Conservation (phyloP, 2,113 vertebrate genomes). For the Corvus hawaiiensis region DNA sequence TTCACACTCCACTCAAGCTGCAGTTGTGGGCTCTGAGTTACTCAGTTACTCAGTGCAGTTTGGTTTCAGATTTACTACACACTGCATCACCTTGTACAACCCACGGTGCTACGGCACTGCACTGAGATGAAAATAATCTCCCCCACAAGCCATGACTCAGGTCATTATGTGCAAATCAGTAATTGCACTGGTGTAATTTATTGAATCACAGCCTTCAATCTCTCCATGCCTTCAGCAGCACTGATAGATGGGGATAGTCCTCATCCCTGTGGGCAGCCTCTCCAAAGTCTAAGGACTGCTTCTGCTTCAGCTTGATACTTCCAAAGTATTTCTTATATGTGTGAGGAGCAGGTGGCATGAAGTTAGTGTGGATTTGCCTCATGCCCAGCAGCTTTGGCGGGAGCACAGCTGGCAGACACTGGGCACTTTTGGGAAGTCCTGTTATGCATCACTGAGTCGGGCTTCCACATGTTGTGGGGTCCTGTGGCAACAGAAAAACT, state of each 20-base stretch:
- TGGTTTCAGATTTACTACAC: constrained; percentile 13
- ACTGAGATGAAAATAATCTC: not conserved
- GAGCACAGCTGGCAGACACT: not conserved
- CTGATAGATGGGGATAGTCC: not conserved
- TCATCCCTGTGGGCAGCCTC: not conserved
- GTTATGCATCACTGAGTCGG: not conserved
- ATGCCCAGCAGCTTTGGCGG: not conserved
- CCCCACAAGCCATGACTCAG: not conserved
- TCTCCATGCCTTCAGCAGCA: not conserved
- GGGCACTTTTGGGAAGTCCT: not conserved
- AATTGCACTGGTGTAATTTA: not conserved
- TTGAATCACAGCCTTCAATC: not conserved
- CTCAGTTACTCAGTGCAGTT: not conserved
- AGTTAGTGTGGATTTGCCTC: not conserved
- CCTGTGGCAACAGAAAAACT: not conserved
- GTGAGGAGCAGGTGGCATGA: not conserved
- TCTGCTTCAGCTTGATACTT: not conserved
- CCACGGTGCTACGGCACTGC: not conserved
- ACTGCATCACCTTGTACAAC: not conserved
- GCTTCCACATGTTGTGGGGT: not conserved
- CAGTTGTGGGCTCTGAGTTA: not conserved
- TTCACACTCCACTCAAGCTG: not conserved
- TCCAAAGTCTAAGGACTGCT: not conserved
- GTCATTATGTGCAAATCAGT: constrained; percentile 14
- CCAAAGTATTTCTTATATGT: not conserved